Evolutionary conservation across 2,888 invertebrate species (phyloP).

Genomic region (Drepana falcataria): DNA sequence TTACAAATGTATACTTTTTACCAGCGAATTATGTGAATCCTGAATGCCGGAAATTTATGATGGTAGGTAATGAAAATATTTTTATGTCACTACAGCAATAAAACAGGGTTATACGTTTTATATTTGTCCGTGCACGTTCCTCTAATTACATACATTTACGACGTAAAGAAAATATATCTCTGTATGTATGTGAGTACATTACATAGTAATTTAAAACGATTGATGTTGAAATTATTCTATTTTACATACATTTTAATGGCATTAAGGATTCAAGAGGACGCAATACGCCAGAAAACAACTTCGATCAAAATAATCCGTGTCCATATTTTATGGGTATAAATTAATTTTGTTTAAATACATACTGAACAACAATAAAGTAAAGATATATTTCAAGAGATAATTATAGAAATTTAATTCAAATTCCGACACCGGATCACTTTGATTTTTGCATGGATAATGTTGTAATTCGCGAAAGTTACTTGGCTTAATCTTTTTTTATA

Average conservation of each 20-base stretch:
- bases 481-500: background rate
- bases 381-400: no score
- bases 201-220: constrained; percentile 10
- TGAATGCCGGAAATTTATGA: constrained; percentile 63
- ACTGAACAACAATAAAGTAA: no score
- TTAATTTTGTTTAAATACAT: no score
- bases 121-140: constrained; percentile 37
- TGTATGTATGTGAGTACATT: constrained; percentile 13
- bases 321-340: background rate
- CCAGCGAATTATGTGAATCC: constrained; percentile 71
- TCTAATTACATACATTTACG: constrained; percentile 49
- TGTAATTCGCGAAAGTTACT: constrained; percentile 1
- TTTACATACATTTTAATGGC: constrained; percentile 30
- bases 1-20: constrained; percentile 31
- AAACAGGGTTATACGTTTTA: constrained; percentile 44
- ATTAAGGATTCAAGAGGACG: constrained; percentile 76
- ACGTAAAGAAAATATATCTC: constrained; percentile 23
- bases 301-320: constrained; percentile 4
- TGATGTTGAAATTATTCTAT: constrained; percentile 11
- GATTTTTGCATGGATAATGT: background rate
- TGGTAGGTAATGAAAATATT: constrained; percentile 35
- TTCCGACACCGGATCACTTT: background rate
- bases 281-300: constrained; percentile 44
- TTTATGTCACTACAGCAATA: constrained; percentile 50
- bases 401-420: no score